Evolutionary conservation across 2,797 vertebrate species (phyloP).

Genomic region (Ctenosaura bakeri): DNA sequence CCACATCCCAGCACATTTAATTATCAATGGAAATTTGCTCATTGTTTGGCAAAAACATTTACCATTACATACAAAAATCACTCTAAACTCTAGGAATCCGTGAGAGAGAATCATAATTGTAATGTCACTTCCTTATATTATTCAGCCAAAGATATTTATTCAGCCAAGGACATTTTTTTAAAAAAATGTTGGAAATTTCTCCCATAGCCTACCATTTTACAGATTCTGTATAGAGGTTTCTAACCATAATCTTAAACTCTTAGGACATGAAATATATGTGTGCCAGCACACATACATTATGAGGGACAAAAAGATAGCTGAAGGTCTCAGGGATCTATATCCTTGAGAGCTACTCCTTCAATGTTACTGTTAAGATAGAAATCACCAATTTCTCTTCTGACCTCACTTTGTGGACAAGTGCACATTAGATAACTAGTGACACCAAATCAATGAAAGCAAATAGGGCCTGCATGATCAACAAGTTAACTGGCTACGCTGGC

Average conservation of each 20-base stretch:
- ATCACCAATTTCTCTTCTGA: conserved; percentile 32
- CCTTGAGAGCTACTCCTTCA: conserved; percentile 12
- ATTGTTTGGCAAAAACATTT: background rate
- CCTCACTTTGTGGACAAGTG: conserved; percentile 26
- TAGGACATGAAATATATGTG: background rate
- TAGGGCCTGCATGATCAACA: conserved; percentile 18
- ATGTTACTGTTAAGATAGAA: conserved; percentile 31
- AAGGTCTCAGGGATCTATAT: background rate
- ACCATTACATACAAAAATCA: background rate
- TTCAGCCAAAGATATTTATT: background rate
- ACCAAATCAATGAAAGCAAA: conserved; percentile 41
- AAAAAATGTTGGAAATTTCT: background rate
- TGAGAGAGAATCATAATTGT: background rate
- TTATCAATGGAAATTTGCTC: too few species aligned
- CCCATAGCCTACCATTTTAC: background rate
- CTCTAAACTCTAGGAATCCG: background rate
- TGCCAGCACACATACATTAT: background rate
- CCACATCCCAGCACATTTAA: background rate
- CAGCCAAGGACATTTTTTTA: background rate
- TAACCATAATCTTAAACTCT: background rate
- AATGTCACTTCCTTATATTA: background rate
- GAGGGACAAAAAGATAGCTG: background rate
- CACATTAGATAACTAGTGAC: conserved; percentile 37
- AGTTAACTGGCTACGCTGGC: background rate
- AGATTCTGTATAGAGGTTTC: background rate